Evolutionary conservation across 2,797 vertebrate genomes (phyloP).

Genomic region (Distichodus sexfasciatus): DNA sequence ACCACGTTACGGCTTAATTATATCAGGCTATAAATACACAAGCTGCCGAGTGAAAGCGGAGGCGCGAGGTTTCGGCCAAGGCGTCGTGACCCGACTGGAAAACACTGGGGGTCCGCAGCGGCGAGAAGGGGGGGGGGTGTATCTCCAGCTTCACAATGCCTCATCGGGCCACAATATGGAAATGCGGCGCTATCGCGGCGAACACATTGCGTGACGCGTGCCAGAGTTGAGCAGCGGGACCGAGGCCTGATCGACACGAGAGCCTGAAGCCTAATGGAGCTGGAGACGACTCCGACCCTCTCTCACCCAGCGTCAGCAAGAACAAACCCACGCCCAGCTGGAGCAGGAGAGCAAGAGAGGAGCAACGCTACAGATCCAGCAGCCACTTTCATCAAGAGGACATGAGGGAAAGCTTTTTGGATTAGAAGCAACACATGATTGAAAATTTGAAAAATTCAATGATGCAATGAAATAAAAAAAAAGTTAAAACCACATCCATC

Average conservation of each 20-base stretch:
- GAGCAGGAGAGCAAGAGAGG: too few species aligned
- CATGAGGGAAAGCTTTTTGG: not conserved
- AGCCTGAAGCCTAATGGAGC: not conserved
- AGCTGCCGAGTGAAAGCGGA: not conserved
- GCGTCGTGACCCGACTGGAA: not conserved
- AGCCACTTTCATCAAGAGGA: too few species aligned
- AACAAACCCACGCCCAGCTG: not conserved
- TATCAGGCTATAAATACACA: conserved; percentile 1
- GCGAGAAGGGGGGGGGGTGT: not conserved
- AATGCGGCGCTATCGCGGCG: conserved; percentile 6
- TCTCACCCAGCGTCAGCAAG: not conserved
- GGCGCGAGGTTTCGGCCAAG: not conserved
- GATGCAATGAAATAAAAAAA: too few species aligned
- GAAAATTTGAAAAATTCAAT: too few species aligned
- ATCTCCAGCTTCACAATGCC: too few species aligned
- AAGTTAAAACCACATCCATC: too few species aligned
- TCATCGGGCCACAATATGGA: conserved; percentile 30
- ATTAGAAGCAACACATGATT: not conserved
- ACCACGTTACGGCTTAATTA: conserved; percentile 21
- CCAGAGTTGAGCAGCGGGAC: not conserved
- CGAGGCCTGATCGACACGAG: not conserved
- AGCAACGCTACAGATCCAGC: not conserved
- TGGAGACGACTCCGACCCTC: not conserved
- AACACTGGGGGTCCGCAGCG: conserved; percentile 5
- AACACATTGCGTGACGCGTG: conserved; percentile 2